Evolutionary conservation across 1,140 invertebrate genomes (phyloP).

Genomic region (Doryteuthis pealeii): DNA sequence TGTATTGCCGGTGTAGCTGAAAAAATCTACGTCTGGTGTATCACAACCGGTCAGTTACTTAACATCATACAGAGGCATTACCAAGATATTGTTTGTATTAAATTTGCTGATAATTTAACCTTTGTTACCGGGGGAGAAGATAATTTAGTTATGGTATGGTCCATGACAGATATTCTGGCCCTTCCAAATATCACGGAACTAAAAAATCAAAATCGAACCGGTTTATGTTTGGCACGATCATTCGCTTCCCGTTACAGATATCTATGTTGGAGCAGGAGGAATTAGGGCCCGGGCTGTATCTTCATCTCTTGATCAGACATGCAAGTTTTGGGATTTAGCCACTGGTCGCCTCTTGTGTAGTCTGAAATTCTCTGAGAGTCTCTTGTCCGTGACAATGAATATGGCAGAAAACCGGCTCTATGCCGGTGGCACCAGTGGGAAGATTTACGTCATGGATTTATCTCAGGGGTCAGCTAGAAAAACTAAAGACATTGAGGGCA

Average conservation of each 20-base stretch:
- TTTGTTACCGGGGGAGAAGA: slow-evolving; percentile 79
- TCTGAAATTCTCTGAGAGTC: slow-evolving; percentile 72
- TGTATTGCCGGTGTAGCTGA: slow-evolving; percentile 77
- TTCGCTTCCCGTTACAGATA: slow-evolving; percentile 74
- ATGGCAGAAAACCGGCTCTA: slow-evolving; percentile 71
- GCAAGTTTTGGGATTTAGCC: slow-evolving; percentile 73
- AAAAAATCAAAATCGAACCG: slow-evolving; percentile 26
- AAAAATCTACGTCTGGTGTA: slow-evolving; percentile 81
- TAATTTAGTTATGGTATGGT: slow-evolving; percentile 80
- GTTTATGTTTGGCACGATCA: slow-evolving; percentile 41
- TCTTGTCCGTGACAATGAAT: slow-evolving; percentile 73
- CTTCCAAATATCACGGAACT: background rate
- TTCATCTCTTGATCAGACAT: slow-evolving; percentile 78
- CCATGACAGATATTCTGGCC: slow-evolving; percentile 48
- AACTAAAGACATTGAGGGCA: background rate
- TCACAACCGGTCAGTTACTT: slow-evolving; percentile 73
- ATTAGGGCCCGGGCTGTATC: slow-evolving; percentile 71
- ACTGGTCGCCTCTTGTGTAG: slow-evolving; percentile 71
- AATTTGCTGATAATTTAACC: slow-evolving; percentile 73
- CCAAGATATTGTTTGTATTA: slow-evolving; percentile 74
- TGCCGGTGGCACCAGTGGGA: slow-evolving; percentile 72
- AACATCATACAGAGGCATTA: slow-evolving; percentile 75
- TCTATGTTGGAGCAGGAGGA: slow-evolving; percentile 66
- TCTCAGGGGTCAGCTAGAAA: background rate
- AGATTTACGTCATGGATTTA: slow-evolving; percentile 26